A percentile compares a stretch with the other conserved stretches of the same genome.
phyloP scores from a whole-genome alignment of 1,140 invertebrate species.

The Phocides pigmalion region DNA sequence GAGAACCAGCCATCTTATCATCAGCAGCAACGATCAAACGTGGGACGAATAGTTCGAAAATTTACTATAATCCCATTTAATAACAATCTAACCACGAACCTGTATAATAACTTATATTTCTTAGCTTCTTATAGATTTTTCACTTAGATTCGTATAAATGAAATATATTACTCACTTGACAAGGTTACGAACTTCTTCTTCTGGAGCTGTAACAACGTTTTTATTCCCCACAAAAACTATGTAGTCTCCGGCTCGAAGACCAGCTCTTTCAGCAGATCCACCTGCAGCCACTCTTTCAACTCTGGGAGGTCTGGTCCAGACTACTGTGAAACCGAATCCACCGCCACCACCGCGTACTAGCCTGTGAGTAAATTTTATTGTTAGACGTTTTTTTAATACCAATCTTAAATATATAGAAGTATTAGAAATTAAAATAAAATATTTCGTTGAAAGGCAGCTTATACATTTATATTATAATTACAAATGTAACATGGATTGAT shows the following conservation, averaged over 20 bases:
- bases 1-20: too few species aligned
- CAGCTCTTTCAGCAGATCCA: constrained; percentile 91
- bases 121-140: neutral
- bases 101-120: neutral
- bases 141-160: neutral
- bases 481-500: too few species aligned
- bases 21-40: too few species aligned
- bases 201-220: constrained; percentile 92
- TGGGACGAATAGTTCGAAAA: too few species aligned
- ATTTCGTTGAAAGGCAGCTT: too few species aligned
- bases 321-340: constrained; percentile 94
- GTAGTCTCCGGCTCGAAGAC: constrained; percentile 92
- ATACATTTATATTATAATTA: too few species aligned
- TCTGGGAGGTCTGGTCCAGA: constrained; percentile 95
- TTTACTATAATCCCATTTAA: too few species aligned
- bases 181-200: constrained; percentile 91
- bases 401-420: too few species aligned
- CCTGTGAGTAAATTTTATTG: constrained; percentile 47
- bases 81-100: too few species aligned
- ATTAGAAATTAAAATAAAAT: too few species aligned
- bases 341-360: constrained; percentile 84
- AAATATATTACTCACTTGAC: constrained; percentile 88
- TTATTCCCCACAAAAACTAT: constrained; percentile 94
- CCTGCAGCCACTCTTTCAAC: constrained; percentile 93
- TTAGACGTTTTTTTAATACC: constrained; percentile 3